phyloP scores from a whole-genome alignment of 2,113 vertebrate genomes.

The Myotis davidii region DNA sequence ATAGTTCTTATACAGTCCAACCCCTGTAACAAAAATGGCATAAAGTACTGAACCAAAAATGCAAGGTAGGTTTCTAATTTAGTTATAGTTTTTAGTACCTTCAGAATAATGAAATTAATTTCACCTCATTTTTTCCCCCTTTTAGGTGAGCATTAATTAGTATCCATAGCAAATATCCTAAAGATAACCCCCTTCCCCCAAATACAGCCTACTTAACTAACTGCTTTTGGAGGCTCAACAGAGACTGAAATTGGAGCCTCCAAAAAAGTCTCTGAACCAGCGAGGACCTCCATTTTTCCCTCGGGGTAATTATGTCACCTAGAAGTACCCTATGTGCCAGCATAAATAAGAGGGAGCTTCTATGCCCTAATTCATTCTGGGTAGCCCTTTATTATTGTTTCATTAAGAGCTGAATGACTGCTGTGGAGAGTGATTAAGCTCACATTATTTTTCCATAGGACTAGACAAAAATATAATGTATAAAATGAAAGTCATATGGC shows the following conservation, averaged over 20 bases:
- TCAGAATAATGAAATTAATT: constrained; percentile 47
- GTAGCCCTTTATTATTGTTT: background rate
- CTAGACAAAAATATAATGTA: background rate
- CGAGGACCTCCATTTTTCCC: background rate
- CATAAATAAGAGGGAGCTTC: background rate
- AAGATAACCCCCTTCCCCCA: background rate
- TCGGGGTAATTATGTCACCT: background rate
- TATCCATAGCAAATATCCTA: background rate
- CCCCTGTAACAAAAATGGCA: constrained; percentile 84
- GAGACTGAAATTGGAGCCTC: background rate
- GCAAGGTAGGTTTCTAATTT: background rate
- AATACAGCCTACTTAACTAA: background rate
- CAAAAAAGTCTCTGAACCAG: background rate
- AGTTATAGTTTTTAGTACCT: background rate
- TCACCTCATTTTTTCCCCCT: background rate
- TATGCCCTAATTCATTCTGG: background rate
- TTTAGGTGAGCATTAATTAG: background rate
- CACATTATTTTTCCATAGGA: background rate
- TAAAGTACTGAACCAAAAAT: constrained; percentile 4
- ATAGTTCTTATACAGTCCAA: constrained; percentile 93
- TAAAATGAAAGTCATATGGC: background rate
- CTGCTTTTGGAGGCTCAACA: background rate
- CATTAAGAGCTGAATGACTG: background rate
- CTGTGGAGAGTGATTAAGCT: background rate
- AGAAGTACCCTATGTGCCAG: background rate